Base-by-base conservation (phyloP, 2,797 vertebrate species). In the Hippoglossus hippoglossus region DNA sequence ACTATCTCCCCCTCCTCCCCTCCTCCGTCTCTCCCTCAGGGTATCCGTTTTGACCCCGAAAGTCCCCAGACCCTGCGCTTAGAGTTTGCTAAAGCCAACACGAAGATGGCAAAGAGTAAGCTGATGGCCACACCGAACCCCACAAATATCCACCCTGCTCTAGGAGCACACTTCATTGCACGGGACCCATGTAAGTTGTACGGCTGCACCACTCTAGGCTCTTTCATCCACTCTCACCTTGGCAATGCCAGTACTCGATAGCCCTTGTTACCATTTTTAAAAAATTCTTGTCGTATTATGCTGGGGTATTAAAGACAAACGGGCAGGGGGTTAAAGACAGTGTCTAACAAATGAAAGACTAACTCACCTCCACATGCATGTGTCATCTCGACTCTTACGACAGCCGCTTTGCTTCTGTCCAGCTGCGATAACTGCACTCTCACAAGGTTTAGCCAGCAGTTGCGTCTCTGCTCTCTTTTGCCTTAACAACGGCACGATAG, bases 81-180 rank as follows among this genome's bases (percentile, higher is more conserved):
- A 96, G 98, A 99, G 94, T 99, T 99, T 93, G 98, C 98, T 89
- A 99, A 99, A 95, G 97, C 98, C 94, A 99, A 99, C 95, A 99
- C 98, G 92, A 99, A 99, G 96, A 99, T 99, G 98, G 97, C 98
- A 91, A 99, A 99, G 95, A 99, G 96, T 96, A 99, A 99, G 94
- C 95, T 99, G 94, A 97, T 99, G 97, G 98, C 96, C 73, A 99
- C 98, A 59, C 98, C 98, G 65, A 99, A 99, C 90, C 98, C 98
- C 94, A 98, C 95, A 95, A 98, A 96, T 85, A 94, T 97, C 91
- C 98, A 99, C 96, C 98, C 98, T 41, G 96, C 98, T 95, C 94
- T 99, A 91, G 98, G 98, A 64, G 96, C 98, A 80, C 98, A 99
- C 95, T 98, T 99, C 96, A 98, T 99, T 91, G 96, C 97, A 94